Evolutionary conservation across 2,797 vertebrate genomes (phyloP).

Genomic region (Labeo calbasu): DNA sequence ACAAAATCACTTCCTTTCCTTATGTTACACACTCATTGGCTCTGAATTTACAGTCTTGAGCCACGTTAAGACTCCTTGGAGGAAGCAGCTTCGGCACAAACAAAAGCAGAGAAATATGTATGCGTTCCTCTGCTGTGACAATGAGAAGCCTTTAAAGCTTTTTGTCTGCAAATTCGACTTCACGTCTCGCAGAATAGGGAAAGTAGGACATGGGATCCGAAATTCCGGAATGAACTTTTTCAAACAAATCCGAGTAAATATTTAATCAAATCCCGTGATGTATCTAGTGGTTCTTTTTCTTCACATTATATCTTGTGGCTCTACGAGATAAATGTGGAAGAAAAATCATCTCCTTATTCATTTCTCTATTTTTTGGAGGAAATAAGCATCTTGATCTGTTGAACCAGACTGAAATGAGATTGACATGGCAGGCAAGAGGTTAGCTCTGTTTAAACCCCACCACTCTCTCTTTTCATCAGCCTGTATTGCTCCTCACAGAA

Average conservation of each 20-base stretch:
- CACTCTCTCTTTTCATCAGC: conserved; percentile 59
- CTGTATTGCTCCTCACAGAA: conserved; percentile 73
- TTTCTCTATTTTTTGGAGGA: conserved; percentile 60
- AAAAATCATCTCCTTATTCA: conserved; percentile 50
- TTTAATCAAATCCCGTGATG: conserved; percentile 15
- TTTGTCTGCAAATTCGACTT: conserved; percentile 12
- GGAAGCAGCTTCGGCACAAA: conserved; percentile 55
- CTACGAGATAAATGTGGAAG: conserved; percentile 35
- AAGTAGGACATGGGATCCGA: not conserved
- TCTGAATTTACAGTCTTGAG: conserved; percentile 60
- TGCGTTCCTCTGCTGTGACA: conserved; percentile 50
- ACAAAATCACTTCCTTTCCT: conserved; percentile 52
- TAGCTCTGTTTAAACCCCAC: conserved; percentile 72
- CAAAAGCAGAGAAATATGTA: conserved; percentile 62
- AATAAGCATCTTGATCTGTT: conserved; percentile 74
- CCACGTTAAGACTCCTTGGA: conserved; percentile 58
- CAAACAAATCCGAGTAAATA: conserved; percentile 35
- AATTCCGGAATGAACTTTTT: not conserved
- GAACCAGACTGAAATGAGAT: conserved; percentile 78
- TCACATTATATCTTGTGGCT: conserved; percentile 30
- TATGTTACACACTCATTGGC: conserved; percentile 48
- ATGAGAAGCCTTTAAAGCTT: conserved; percentile 8
- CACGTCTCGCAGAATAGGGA: not conserved
- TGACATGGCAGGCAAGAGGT: conserved; percentile 74
- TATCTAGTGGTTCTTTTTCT: conserved; percentile 16